phyloP scores from a whole-genome alignment of 1,140 invertebrate species.

The Drosophila ercepeae region DNA sequence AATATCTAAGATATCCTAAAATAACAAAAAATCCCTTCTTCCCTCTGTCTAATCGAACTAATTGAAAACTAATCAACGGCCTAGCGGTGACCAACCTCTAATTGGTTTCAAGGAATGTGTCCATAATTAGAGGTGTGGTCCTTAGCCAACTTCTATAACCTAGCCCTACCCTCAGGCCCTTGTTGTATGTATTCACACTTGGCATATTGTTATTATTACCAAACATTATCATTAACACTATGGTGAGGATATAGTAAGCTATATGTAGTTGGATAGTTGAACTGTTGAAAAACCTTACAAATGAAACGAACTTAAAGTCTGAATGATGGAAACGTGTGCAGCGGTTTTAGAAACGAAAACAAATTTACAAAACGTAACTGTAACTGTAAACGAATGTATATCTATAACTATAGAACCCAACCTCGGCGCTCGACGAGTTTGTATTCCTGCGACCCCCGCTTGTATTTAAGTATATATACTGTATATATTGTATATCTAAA shows the following conservation, averaged over 20 bases:
- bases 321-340: constrained; percentile 77
- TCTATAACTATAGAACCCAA: constrained; percentile 18
- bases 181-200: constrained; percentile 46
- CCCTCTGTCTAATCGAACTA: constrained; percentile 25
- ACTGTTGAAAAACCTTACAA: constrained; percentile 71
- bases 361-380: constrained; percentile 43
- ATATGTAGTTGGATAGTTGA: constrained; percentile 66
- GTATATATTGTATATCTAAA: neutral
- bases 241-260: constrained; percentile 23
- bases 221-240: constrained; percentile 31
- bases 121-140: constrained; percentile 7
- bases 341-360: constrained; percentile 74
- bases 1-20: constrained; percentile 13
- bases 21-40: constrained; percentile 26
- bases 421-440: constrained; percentile 27
- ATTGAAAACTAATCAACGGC: constrained; percentile 19
- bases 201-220: constrained; percentile 57
- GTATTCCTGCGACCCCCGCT: constrained; percentile 29
- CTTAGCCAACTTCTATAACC: constrained; percentile 5
- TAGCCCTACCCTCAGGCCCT: constrained; percentile 54
- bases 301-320: constrained; percentile 81
- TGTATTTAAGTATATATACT: constrained; percentile 10
- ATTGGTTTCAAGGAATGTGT: constrained; percentile 62
- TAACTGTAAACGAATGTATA: constrained; percentile 46
- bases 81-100: constrained; percentile 41